phyloP scores from a whole-genome alignment of 2,888 invertebrate genomes.

The Drosophila anomelani region DNA sequence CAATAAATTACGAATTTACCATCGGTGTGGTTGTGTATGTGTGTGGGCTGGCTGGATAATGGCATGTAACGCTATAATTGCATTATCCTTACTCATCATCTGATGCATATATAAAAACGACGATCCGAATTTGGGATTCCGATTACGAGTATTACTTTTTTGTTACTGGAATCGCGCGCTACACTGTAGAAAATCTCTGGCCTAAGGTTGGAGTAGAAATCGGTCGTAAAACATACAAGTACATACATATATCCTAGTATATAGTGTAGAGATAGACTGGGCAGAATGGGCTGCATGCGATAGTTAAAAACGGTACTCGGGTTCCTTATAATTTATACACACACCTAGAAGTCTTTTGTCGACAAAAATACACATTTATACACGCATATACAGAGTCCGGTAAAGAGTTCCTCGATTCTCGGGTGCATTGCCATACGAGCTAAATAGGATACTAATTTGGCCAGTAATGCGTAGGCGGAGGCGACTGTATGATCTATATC shows the following conservation, averaged over 20 bases:
- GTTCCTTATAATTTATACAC: conserved; percentile 63
- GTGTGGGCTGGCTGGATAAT: conserved; percentile 26
- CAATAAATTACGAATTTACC: conserved; percentile 67
- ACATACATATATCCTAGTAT: conserved; percentile 16
- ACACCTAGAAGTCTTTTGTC: conserved; percentile 74
- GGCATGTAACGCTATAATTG: conserved; percentile 27
- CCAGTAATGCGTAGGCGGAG: conserved; percentile 58
- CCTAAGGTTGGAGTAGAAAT: conserved; percentile 37
- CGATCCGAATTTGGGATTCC: conserved; percentile 13
- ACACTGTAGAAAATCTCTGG: conserved; percentile 38
- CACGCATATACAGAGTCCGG: conserved; percentile 67
- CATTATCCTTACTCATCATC: conserved; percentile 20
- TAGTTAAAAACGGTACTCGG: conserved; percentile 60
- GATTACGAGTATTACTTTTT: conserved; percentile 18
- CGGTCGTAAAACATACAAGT: conserved; percentile 31
- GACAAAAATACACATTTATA: conserved; percentile 68
- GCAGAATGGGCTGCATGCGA: conserved; percentile 48
- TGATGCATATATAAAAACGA: conserved; percentile 31
- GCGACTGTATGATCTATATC: conserved; percentile 13
- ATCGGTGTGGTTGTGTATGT: conserved; percentile 17
- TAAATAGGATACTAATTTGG: conserved; percentile 70
- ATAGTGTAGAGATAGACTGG: conserved; percentile 28
- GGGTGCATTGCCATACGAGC: conserved; percentile 44
- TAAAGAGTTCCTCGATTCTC: conserved; percentile 41
- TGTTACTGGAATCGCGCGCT: conserved; percentile 25